Evolutionary conservation across 1,140 invertebrate species (phyloP), one percentile per base, ranked within the genome.

Genomic region (Pseudomyrmex dendroicus): DNA sequence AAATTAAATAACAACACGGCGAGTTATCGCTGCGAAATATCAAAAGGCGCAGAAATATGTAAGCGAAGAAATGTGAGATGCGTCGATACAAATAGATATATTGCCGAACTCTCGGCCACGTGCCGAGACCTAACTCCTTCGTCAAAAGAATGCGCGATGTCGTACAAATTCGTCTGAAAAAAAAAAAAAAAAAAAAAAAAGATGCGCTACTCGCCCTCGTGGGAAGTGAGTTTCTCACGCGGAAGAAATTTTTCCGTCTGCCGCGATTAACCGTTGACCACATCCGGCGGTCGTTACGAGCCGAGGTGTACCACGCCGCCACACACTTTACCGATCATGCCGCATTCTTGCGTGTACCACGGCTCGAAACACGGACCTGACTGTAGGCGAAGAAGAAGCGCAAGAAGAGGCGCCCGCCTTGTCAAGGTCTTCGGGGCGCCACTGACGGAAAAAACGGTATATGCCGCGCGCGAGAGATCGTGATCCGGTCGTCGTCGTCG

Each of bases 271-370:
- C 91, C 89, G 86, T 83, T 83, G 90, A 94, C 93, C 93, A 94
- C 93, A 94, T 94, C 93, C 93, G 92, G 90, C 89, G 92, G 91
- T 93, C 93, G 91, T 92, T 93, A 93, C 89, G 89, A 88, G 84
- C 90, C 85, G 84, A 86, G 84, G 89, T 89, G 89, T 90, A 91
- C 90, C 87, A 89, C 52, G 12, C 46, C 44, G 82, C 86, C 88
- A 77, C 76, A 82, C 82, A 80, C 86, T 88, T 88, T 64, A 82
- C 87, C 89, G 87, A 90, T 91, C 86, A 85, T 84, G 86, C 83
- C 86, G 90, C 90, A 91, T 92, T 92, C 92, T 91, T 91, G 91
- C 91, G 88, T 92, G 92, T 92, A 92, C 90, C 91, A 86, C 70
- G 73, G 48, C 80, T 66, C 63, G 85, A 88, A 88, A 88, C 83